Percentiles rank a stretch among this genome's conserved stretches.
Conservation (phyloP, 2,113 vertebrate genomes). For the Trachemys scripta region DNA sequence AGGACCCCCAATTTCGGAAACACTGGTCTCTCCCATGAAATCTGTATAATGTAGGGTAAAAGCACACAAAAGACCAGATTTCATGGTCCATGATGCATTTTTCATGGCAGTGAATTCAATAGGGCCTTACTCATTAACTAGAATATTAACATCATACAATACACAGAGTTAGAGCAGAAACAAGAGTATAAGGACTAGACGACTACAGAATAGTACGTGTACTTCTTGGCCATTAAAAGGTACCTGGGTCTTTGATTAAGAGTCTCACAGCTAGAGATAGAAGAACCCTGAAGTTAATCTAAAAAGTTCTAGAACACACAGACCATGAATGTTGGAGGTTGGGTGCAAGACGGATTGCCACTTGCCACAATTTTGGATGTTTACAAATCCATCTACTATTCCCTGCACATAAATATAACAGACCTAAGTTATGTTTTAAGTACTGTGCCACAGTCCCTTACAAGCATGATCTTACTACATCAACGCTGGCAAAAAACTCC, state of each 20-base stretch:
- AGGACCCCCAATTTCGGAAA: too few species aligned
- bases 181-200: not conserved
- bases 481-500: not conserved
- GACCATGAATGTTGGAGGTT: not conserved
- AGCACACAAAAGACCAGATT: too few species aligned
- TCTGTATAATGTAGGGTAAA: too few species aligned
- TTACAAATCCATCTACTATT: not conserved
- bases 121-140: not conserved
- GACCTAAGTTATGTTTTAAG: slow-evolving; percentile 15
- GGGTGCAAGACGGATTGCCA: not conserved
- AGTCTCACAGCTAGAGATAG: not conserved
- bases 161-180: not conserved
- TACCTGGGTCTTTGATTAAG: not conserved
- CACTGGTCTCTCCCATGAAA: too few species aligned
- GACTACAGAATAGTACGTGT: not conserved
- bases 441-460: not conserved
- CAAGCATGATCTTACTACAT: rapidly evolving
- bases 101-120: too few species aligned
- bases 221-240: not conserved
- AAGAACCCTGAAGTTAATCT: not conserved
- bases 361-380: not conserved
- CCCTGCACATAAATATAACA: not conserved
- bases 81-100: too few species aligned
- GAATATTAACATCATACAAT: rapidly evolving
- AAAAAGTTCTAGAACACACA: not conserved